Conservation (phyloP, 2,888 invertebrate genomes). For the Elmis aenea region DNA sequence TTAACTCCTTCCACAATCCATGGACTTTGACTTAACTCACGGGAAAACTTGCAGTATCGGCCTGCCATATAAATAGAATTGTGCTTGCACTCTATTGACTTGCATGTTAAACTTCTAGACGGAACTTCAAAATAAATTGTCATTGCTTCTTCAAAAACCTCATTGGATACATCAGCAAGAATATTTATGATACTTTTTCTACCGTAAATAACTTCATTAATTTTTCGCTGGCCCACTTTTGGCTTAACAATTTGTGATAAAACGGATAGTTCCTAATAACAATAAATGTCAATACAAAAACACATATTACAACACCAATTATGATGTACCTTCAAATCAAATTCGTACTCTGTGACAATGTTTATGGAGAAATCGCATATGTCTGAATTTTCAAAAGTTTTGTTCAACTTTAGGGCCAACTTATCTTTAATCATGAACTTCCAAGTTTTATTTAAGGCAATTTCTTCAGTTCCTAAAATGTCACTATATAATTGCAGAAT, state of each 20-base stretch:
- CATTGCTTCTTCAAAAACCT: constrained; percentile 50
- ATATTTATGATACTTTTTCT: constrained; percentile 59
- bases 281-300: background rate
- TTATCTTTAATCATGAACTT: constrained; percentile 64
- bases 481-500: background rate
- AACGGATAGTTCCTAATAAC: constrained; percentile 45
- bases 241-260: too few relatives aligned
- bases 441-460: constrained; percentile 73
- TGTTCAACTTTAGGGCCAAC: constrained; percentile 53
- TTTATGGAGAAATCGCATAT: constrained; percentile 58
- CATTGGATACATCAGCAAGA: constrained; percentile 48
- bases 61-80: constrained; percentile 63
- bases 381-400: constrained; percentile 54
- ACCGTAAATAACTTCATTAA: constrained; percentile 54
- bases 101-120: constrained; percentile 44
- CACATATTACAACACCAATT: too few relatives aligned
- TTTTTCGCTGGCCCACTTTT: too few relatives aligned
- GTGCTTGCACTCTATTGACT: constrained; percentile 53
- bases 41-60: constrained; percentile 79
- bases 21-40: constrained; percentile 87
- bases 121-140: constrained; percentile 53
- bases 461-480: constrained; percentile 39
- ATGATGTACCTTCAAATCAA: background rate
- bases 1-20: constrained; percentile 82
- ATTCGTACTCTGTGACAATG: constrained; percentile 52